Base-by-base conservation (phyloP, 2,888 invertebrate species). In the Heliconius charithonia region DNA sequence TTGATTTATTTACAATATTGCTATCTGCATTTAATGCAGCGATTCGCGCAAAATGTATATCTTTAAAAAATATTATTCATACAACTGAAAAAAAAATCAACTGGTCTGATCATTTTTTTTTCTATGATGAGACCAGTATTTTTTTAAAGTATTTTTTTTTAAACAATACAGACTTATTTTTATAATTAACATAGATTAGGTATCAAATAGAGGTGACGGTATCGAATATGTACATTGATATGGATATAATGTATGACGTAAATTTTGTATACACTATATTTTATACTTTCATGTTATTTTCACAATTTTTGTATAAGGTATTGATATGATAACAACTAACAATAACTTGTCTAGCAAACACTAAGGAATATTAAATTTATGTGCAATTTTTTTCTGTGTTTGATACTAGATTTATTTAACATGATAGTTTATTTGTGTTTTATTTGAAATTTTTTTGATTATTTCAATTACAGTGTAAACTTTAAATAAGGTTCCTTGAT, bases 361-460 rank as follows among this genome's bases (percentile, higher is more conserved):
- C 82, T 81, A 76, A 76, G 76, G 75, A 65, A 75, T 83, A 80
- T 73, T 78, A 59, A 75, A 62, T 82, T 81, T 82, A 83, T 82
- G 82, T 84, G 83, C 82, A 83, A 81, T 83, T 81, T 82, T 82
- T 83, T 82, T 76, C 72, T 79, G 81, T 81, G 84, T 83, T 83
- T 83, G 82, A 83, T 83, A 84, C 80, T 84, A 84, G 81, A 81
- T 75, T 83, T 82, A 81, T 77, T 76, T 77, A 75, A 74, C 19
- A 72, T 73, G 76, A 76, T 77, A 66, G 25, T 63, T 37, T 75
- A 37, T 56, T 51, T 75, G 45, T 76, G 66, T 62, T 76, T 74
- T 76, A 72, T 66, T 69, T 70, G 22, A 22, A 59, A 70, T 72
- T 66, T 62, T 51, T 37, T 69, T 41, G 25, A 2, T 63, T 73